A percentile compares a stretch with the other conserved stretches of the same genome.
Conservation (phyloP, 2,888 invertebrate genomes). For the Dolichomitus sp. region DNA sequence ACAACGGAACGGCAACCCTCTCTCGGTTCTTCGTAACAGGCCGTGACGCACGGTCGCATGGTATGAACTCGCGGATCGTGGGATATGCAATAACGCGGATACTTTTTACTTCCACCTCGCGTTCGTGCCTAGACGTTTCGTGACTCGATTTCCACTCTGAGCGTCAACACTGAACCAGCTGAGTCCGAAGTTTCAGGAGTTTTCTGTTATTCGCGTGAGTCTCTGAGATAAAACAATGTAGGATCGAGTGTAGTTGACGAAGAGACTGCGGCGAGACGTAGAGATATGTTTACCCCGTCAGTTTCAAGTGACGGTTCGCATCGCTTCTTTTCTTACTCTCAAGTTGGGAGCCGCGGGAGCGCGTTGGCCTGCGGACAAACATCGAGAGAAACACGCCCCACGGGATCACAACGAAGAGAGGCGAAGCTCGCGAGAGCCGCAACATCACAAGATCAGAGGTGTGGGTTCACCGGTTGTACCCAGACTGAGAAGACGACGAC, state of each 20-base stretch:
- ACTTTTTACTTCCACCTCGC: conserved; percentile 22
- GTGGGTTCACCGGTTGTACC: conserved; percentile 66
- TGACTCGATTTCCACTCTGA: conserved; percentile 5
- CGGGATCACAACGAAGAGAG: conserved; percentile 61
- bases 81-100: conserved; percentile 32
- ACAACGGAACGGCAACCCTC: conserved; percentile 23
- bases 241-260: conserved; percentile 17
- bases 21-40: conserved; percentile 26
- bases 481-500: conserved; percentile 42
- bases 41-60: conserved; percentile 32
- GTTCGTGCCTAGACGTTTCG: conserved; percentile 5
- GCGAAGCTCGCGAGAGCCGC: conserved; percentile 35
- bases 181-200: neutral
- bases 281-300: conserved; percentile 39
- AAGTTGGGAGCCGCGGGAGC: conserved; percentile 38
- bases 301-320: conserved; percentile 51
- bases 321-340: conserved; percentile 20
- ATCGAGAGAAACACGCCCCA: conserved; percentile 70
- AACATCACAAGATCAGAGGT: conserved; percentile 55
- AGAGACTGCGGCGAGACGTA: conserved; percentile 13
- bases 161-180: neutral
- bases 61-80: conserved; percentile 26
- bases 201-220: conserved; percentile 9
- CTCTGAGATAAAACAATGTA: conserved; percentile 24
- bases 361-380: conserved; percentile 58